These are phyloP conservation scores for Coreoperca whiteheadi DNA, from an alignment of 2,113 vertebrate species.

Conservation along the genomic window DNA sequence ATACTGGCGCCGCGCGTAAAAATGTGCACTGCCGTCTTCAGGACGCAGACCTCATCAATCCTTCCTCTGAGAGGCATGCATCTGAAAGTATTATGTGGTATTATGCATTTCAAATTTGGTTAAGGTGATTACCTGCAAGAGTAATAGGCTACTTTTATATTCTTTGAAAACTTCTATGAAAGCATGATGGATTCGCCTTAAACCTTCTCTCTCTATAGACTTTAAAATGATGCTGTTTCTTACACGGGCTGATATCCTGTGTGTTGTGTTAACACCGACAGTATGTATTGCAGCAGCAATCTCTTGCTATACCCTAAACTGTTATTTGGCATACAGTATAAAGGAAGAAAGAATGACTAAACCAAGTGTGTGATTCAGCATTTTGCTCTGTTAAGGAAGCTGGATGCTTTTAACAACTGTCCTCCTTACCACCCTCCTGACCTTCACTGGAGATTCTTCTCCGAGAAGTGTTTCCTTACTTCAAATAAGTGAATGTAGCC, in stretches of 20 bases:
- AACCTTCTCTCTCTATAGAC: background rate
- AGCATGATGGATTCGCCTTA: background rate
- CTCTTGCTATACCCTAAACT: background rate
- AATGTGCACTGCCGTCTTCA: constrained; percentile 64
- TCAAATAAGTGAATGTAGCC: background rate
- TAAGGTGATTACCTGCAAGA: constrained; percentile 9
- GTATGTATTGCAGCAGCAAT: background rate
- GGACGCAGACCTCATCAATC: constrained; percentile 38
- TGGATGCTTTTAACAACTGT: constrained; percentile 46
- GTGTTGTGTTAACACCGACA: background rate
- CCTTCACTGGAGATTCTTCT: constrained; percentile 31
- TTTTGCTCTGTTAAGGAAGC: constrained; percentile 34
- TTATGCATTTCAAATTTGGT: constrained; percentile 31
- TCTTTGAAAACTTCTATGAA: constrained; percentile 25
- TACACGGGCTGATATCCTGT: background rate
- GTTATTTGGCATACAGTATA: background rate
- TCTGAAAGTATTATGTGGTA: constrained; percentile 18
- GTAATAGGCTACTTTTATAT: background rate
- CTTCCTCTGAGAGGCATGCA: background rate
- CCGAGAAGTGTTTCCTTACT: background rate
- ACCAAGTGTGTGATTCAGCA: constrained; percentile 4
- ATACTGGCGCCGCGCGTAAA: constrained; percentile 75
- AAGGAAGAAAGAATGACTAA: background rate
- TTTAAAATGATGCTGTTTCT: background rate
- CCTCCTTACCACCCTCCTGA: constrained; percentile 25